Percentiles rank a stretch among this genome's conserved stretches.
phyloP scores from a whole-genome alignment of 2,797 vertebrate species.

The Onychomys arenicola region DNA sequence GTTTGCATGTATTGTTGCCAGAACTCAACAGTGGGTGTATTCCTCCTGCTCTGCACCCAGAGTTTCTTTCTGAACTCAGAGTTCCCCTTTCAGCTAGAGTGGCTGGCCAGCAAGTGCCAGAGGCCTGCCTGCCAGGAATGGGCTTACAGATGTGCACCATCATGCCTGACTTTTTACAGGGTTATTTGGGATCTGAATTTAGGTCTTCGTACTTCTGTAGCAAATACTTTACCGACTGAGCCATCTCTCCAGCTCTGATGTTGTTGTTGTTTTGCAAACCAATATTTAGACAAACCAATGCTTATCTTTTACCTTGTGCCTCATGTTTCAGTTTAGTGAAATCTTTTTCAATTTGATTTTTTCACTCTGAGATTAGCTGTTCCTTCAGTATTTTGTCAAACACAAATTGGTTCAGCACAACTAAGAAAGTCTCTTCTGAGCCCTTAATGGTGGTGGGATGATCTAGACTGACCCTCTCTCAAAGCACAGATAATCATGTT shows the following conservation, averaged over 20 bases:
- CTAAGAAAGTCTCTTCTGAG: neutral
- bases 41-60: neutral
- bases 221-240: neutral
- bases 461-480: neutral
- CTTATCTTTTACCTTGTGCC: conserved; percentile 40
- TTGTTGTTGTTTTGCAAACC: conserved; percentile 36
- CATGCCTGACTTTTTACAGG: neutral
- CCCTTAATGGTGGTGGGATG: neutral
- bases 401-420: conserved; percentile 27
- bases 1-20: neutral
- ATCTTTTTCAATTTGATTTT: conserved; percentile 56
- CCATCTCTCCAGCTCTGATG: neutral
- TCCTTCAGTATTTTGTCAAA: conserved; percentile 62
- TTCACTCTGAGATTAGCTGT: conserved; percentile 55
- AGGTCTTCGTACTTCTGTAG: neutral
- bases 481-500: conserved; percentile 28
- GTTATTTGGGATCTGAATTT: neutral
- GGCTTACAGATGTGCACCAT: no score
- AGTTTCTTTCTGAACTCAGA: neutral
- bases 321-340: conserved; percentile 40
- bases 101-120: neutral
- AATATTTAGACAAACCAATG: conserved; percentile 43
- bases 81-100: neutral
- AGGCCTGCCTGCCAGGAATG: neutral
- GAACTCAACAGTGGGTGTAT: neutral